phyloP scores from a whole-genome alignment of 2,888 invertebrate species.

The Eristalis arbustorum region DNA sequence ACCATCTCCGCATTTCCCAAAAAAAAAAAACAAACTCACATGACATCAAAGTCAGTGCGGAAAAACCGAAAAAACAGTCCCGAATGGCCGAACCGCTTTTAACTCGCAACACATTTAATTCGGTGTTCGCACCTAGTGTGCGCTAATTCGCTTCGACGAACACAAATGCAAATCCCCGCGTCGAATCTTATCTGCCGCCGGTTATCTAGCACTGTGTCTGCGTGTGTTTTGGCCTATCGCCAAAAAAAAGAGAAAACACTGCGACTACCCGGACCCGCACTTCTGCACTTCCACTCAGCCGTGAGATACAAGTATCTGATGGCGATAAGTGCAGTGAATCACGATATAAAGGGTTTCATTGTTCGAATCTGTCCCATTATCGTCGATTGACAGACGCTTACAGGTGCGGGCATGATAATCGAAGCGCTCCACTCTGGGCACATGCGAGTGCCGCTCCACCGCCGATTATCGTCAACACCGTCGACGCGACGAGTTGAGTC shows the following conservation, averaged over 20 bases:
- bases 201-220: neutral
- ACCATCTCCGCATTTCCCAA: neutral
- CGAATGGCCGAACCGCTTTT: neutral
- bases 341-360: neutral
- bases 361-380: neutral
- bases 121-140: neutral
- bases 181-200: neutral
- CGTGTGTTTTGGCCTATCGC: neutral
- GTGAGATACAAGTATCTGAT: neutral
- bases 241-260: neutral
- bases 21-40: neutral
- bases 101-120: neutral
- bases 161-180: neutral
- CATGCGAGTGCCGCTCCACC: neutral
- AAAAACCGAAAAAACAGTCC: neutral
- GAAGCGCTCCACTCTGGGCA: neutral
- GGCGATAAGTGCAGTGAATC: neutral
- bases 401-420: neutral
- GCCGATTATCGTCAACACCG: neutral
- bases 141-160: neutral
- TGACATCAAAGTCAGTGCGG: neutral
- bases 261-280: too few species aligned
- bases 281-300: neutral
- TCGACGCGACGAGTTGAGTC: neutral
- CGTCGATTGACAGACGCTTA: neutral